Evolutionary conservation across 2,797 vertebrate species (phyloP), one percentile per base, ranked within the genome.

Genomic region (Lepus townsendii): DNA sequence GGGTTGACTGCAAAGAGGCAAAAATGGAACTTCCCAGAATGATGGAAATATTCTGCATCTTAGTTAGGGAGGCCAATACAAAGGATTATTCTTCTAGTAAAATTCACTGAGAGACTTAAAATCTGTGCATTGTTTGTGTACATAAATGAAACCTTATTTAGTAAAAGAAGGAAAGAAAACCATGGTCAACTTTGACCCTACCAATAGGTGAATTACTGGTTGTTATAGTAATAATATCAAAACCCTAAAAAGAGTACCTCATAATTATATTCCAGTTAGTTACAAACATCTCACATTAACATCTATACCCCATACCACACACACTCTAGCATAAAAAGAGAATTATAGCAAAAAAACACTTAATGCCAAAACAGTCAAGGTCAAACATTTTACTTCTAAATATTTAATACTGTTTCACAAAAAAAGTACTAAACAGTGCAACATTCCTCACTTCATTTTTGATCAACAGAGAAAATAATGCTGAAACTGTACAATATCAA

Each of bases 401-500:
- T 69, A 96, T 50, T 84, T 77, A 86, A 79, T 20, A 76, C 32
- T 60, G 14, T 79, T 73, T 92, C 65, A 82, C 0, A 84, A 76
- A 92, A 93, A 93, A 1, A 72, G 62, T 72, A 73, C 73, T 47
- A 75, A 83, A 66, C 1, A 95, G 84, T 30, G 75, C 92, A 87
- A 95, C 79, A 57, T 60, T 79, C n/a, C 30, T 91, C 42, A 38
- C 77, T 90, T 86, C 66, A 76, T 83, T 88, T 92, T 94, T 84
- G 65, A 93, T 91, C 93, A 87, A 92, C 90, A 84, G 77, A 90
- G 89, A 87, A 95, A 95, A 97, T 88, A 95, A 91, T 90, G 94
- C 97, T 97, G 94, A 97, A 94, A 95, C 82, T 24, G 71, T 68
- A 92, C 65, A 96, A 91, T 54, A 77, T 66, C 92, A 91, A 87